phyloP scores from a whole-genome alignment of 2,797 vertebrate species.

The Poeciliopsis turneri region DNA sequence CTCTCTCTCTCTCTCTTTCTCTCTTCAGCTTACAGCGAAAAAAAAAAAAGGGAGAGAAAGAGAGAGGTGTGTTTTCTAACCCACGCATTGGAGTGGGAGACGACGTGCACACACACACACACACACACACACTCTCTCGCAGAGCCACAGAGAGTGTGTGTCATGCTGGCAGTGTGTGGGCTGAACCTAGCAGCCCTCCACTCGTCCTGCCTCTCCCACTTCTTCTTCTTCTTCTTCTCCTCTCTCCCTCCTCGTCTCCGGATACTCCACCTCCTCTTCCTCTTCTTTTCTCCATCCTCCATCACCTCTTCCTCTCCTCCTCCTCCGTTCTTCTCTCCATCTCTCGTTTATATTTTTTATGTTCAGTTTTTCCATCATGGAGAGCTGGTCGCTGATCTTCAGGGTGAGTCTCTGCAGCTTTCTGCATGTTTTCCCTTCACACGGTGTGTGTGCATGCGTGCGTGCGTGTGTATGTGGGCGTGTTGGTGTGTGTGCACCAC shows the following conservation, averaged over 20 bases:
- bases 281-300: constrained; percentile 47
- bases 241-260: constrained; percentile 45
- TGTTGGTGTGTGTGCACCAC: constrained; percentile 23
- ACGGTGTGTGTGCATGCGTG: constrained; percentile 13
- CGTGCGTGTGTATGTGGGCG: constrained; percentile 25
- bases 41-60: constrained; percentile 24
- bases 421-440: constrained; percentile 4
- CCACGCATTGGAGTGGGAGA: constrained; percentile 80
- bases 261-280: constrained; percentile 50
- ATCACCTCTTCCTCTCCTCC: constrained; percentile 33
- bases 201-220: constrained; percentile 65
- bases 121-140: constrained; percentile 33
- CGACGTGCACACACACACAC: constrained; percentile 44
- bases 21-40: constrained; percentile 10
- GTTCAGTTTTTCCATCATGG: constrained; percentile 71
- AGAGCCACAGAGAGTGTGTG: constrained; percentile 52
- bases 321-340: constrained; percentile 37
- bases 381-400: constrained; percentile 65
- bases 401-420: constrained; percentile 71
- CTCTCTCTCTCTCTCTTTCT: constrained; percentile 35
- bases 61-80: constrained; percentile 77
- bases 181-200: constrained; percentile 74
- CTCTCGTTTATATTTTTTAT: constrained; percentile 34
- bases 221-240: constrained; percentile 9
- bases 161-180: constrained; percentile 77